Evolutionary conservation across 2,888 invertebrate species (phyloP), one percentile per base, ranked within the genome.

Genomic region (Xylocampa areola): DNA sequence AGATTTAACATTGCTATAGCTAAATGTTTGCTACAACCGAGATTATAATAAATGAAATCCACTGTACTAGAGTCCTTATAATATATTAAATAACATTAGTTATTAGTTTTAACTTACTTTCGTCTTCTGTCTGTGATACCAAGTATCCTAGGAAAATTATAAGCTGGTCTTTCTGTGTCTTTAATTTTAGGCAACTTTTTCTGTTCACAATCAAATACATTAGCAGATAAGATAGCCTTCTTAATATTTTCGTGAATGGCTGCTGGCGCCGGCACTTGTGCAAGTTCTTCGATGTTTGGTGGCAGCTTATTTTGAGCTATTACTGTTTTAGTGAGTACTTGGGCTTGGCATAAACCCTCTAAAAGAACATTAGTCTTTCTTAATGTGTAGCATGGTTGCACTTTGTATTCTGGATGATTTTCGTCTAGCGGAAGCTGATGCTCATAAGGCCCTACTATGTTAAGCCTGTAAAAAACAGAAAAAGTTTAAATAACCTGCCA

Each of bases 251-350:
- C 91, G 85, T 96, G 95, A 51, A 95, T 81, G 62, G 87, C 77
- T 48, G 90, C 88, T 0, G 95, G 92, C 0, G 95, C 89, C 64
- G 95, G 89, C 44, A 95, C 78, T 29, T 87, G 81, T 8, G 94
- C 89, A 3, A 92, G 78, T 50, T 95, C 94, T 78, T 95, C 92
- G 49, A 96, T 89, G 65, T 88, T 91, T 6, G 94, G 89, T 0
- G 97, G 97, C 44, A 97, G 89, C 54, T 89, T 94, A 33, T 95
- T 88, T 66, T 95, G 89, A 55, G 96, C 86, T 81, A 95, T 92
- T 3, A 97, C 88, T 0, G 97, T 95, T 81, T 98, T 98, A 2
- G 97, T 97, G 4, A 98, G 88, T n/a, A 96, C 90, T 89, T 97
- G 96, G 0, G 97, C 97, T 91, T 98, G 98, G 1, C 94, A 85